These are phyloP conservation scores for Myotis myotis DNA, from an alignment of 2,797 vertebrate species.

Conservation along the genomic window DNA sequence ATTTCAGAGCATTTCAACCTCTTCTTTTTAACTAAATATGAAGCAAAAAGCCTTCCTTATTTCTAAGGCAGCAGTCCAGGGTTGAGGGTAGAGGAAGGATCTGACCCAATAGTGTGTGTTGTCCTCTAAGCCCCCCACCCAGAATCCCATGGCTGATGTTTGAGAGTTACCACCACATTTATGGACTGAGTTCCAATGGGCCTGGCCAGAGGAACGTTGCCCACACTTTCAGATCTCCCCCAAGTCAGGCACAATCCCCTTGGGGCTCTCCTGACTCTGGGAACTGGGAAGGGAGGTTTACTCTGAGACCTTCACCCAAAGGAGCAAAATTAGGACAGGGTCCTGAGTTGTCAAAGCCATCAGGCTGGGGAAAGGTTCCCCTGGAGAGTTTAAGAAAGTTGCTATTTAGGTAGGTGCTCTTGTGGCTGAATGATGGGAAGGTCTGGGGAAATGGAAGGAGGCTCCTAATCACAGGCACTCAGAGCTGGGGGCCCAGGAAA, in stretches of 20 bases:
- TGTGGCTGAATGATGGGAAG: neutral
- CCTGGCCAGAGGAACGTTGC: neutral
- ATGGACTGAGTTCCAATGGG: neutral
- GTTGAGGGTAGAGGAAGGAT: neutral
- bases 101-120: neutral
- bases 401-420: neutral
- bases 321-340: neutral
- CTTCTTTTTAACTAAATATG: neutral
- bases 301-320: neutral
- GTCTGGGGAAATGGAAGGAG: neutral
- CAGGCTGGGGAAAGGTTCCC: neutral
- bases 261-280: neutral
- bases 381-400: neutral
- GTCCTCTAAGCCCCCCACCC: neutral
- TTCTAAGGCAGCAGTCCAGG: neutral
- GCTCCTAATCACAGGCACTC: neutral
- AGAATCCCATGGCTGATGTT: neutral
- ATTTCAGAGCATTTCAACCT: neutral
- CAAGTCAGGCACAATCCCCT: neutral
- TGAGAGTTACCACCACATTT: neutral
- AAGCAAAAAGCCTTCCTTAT: constrained; percentile 9
- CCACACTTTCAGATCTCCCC: neutral
- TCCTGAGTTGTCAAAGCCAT: neutral
- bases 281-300: neutral
- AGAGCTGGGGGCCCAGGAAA: neutral